Conservation (phyloP, 2,888 invertebrate species). For the Brassicogethes aeneus region DNA sequence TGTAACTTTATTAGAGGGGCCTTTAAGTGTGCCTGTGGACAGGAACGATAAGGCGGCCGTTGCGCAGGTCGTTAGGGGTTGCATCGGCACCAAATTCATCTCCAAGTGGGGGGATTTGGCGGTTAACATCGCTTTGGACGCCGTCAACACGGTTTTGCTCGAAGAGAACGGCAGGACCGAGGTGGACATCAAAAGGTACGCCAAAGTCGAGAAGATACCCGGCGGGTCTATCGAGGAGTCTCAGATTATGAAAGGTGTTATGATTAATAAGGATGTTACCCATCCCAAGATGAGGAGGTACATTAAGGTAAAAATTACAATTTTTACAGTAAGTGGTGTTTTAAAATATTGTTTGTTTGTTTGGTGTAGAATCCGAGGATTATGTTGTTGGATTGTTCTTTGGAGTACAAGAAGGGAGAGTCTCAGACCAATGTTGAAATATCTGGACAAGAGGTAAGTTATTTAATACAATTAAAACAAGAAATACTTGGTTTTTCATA, state of each 20-base stretch:
- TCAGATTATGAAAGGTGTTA: conserved; percentile 84
- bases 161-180: conserved; percentile 86
- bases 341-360: conserved; percentile 2
- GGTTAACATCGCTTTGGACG: conserved; percentile 91
- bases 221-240: conserved; percentile 95
- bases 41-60: conserved; percentile 71
- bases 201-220: conserved; percentile 90
- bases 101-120: conserved; percentile 93
- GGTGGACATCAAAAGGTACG: conserved; percentile 97
- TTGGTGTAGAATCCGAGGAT: conserved; percentile 77
- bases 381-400: conserved; percentile 84
- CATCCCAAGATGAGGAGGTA: conserved; percentile 94
- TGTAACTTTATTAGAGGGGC: conserved; percentile 67
- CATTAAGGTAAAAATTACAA: conserved; percentile 48
- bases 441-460: conserved; percentile 64
- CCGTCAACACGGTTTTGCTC: conserved; percentile 83
- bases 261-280: conserved; percentile 98
- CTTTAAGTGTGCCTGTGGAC: conserved; percentile 76
- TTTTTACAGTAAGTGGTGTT: neutral
- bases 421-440: conserved; percentile 98
- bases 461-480: neutral
- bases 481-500: neutral
- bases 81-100: conserved; percentile 96
- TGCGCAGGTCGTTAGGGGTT: conserved; percentile 80
- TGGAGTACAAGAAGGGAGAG: conserved; percentile 99